phyloP scores from a whole-genome alignment of 2,888 invertebrate genomes.

The Magallana nippona region DNA sequence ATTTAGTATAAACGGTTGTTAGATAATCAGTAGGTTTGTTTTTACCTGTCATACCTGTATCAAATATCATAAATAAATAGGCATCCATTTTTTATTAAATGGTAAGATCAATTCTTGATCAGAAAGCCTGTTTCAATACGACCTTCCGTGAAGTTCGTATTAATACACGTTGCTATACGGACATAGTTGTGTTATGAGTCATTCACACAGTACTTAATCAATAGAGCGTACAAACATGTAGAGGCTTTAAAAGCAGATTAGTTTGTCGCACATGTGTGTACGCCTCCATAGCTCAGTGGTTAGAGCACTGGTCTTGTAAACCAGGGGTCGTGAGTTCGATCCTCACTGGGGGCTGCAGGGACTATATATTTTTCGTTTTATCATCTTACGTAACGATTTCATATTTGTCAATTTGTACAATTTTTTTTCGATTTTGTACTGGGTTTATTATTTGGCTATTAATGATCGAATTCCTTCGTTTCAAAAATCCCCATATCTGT shows the following conservation, averaged over 20 bases:
- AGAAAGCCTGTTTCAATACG: neutral
- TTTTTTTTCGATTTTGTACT: too few relatives aligned
- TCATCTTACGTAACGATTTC: neutral
- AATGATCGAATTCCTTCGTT: too few relatives aligned
- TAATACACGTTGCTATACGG: neutral
- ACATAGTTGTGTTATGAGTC: neutral
- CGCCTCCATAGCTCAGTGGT: conserved; percentile 66
- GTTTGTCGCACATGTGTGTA: neutral
- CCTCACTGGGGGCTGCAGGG: conserved; percentile 63
- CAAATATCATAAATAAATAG: neutral
- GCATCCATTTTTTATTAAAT: too few relatives aligned
- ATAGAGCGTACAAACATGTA: conserved; percentile 5
- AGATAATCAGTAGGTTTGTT: neutral
- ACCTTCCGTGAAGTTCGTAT: neutral
- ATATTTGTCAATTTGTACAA: too few relatives aligned
- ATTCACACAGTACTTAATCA: neutral
- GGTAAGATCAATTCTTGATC: neutral
- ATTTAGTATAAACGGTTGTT: neutral
- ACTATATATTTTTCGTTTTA: neutral
- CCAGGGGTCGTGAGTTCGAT: conserved; percentile 70
- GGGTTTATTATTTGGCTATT: too few relatives aligned
- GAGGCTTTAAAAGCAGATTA: neutral
- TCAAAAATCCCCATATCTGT: too few relatives aligned
- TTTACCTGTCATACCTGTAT: conserved; percentile 1
- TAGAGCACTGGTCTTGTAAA: conserved; percentile 70